These are phyloP conservation scores for Drosophila infuscata DNA, from an alignment of 2,888 invertebrate genomes.

Conservation along the genomic window DNA sequence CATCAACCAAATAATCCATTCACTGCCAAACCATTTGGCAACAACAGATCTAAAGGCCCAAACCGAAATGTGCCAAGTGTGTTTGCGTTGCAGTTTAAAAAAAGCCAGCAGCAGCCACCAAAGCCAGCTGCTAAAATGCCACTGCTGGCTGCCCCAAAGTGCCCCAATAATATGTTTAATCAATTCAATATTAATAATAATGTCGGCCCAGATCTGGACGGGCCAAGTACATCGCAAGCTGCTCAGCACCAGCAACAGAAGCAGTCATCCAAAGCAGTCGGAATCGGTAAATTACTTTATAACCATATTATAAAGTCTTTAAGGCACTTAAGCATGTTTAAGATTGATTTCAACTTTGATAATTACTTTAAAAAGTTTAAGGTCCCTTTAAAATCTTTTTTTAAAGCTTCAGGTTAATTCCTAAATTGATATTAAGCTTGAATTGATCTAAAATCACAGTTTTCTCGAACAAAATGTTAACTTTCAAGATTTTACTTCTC, in stretches of 20 bases:
- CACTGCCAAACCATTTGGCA: not conserved
- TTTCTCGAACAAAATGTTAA: not conserved
- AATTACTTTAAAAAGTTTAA: not conserved
- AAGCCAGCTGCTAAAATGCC: not conserved
- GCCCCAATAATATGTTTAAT: not conserved
- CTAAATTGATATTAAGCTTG: no score
- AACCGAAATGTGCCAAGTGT: not conserved
- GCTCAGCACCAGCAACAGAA: not conserved
- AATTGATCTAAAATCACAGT: not conserved
- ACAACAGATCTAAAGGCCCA: not conserved
- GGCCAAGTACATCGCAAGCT: slow-evolving; percentile 5
- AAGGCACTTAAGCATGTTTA: slow-evolving; percentile 2
- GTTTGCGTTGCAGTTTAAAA: not conserved
- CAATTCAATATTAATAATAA: not conserved
- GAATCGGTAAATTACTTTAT: slow-evolving; percentile 22
- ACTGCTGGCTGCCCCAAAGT: not conserved
- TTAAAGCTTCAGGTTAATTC: not conserved
- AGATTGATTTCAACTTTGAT: not conserved
- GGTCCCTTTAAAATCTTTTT: not conserved
- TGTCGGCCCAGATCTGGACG: not conserved
- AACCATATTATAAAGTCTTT: not conserved
- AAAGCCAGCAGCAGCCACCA: not conserved
- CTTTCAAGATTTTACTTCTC: not conserved
- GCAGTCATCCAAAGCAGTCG: not conserved
- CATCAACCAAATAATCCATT: not conserved